Percentiles rank a stretch among this genome's conserved stretches.
Conservation (phyloP, 1,140 invertebrate species). For the Cephus cinctus region DNA sequence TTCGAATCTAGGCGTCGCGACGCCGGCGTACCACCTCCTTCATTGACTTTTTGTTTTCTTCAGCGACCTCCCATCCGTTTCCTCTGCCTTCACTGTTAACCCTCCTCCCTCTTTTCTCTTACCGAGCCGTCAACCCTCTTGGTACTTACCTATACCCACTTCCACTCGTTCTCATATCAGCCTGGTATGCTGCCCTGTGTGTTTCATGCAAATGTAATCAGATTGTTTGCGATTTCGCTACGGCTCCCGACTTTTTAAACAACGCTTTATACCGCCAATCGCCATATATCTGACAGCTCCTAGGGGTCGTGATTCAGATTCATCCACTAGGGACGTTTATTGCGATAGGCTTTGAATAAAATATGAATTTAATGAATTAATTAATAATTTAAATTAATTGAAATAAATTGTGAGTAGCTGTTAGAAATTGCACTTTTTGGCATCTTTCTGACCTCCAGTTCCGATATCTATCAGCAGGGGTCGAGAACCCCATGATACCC, state of each 20-base stretch:
- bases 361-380: too few relatives aligned
- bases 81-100: background rate
- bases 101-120: too few relatives aligned
- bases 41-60: conserved; percentile 25
- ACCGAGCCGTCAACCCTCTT: background rate
- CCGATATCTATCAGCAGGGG: conserved; percentile 3
- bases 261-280: conserved; percentile 5
- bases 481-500: conserved; percentile 21
- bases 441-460: background rate
- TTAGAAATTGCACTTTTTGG: too few relatives aligned
- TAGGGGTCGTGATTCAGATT: too few relatives aligned
- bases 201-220: conserved; percentile 38
- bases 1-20: conserved; percentile 27
- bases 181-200: conserved; percentile 20
- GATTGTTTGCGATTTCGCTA: conserved; percentile 25
- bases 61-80: conserved; percentile 2
- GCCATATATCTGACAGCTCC: too few relatives aligned
- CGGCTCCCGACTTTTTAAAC: conserved; percentile 1
- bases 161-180: conserved; percentile 19
- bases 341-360: too few relatives aligned
- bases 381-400: too few relatives aligned
- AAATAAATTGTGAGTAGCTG: too few relatives aligned
- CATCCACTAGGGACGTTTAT: too few relatives aligned
- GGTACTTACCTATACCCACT: background rate
- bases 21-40: conserved; percentile 16